Conservation (phyloP, 2,888 invertebrate genomes). For the Salticus scenicus region DNA sequence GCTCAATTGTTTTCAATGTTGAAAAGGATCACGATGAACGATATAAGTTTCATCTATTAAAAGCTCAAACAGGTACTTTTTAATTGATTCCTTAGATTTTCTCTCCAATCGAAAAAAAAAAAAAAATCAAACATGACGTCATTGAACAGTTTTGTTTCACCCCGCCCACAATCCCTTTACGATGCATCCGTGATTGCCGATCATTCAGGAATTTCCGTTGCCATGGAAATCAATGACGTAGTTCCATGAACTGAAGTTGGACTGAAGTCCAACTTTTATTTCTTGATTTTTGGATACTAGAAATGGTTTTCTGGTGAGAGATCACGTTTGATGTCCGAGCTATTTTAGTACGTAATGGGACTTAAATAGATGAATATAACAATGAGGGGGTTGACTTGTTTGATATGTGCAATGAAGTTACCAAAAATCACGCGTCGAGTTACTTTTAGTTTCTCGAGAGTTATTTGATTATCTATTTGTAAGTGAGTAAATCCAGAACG, state of each 20-base stretch:
- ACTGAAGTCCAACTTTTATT: not conserved
- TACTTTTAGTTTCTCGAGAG: too few species aligned
- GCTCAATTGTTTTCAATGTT: too few species aligned
- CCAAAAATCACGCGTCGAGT: too few species aligned
- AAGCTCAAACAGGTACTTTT: too few species aligned
- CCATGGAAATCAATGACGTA: constrained; percentile 51
- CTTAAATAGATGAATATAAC: not conserved
- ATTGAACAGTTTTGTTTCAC: constrained; percentile 29
- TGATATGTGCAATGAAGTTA: too few species aligned
- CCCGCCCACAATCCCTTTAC: constrained; percentile 40
- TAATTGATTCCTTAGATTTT: too few species aligned
- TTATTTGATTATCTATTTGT: too few species aligned
- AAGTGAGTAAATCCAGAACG: too few species aligned
- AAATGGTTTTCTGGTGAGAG: not conserved
- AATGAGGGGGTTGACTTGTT: not conserved
- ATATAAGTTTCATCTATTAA: too few species aligned
- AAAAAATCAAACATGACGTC: constrained; percentile 45
- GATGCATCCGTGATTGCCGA: constrained; percentile 53
- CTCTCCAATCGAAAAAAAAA: too few species aligned
- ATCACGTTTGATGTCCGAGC: not conserved
- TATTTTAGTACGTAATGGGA: not conserved
- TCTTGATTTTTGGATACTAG: constrained; percentile 1
- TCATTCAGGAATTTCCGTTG: constrained; percentile 53
- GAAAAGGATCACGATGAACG: too few species aligned
- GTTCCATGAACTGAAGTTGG: constrained; percentile 6